phyloP scores from a whole-genome alignment of 2,113 vertebrate species.

The Nipponia nippon region DNA sequence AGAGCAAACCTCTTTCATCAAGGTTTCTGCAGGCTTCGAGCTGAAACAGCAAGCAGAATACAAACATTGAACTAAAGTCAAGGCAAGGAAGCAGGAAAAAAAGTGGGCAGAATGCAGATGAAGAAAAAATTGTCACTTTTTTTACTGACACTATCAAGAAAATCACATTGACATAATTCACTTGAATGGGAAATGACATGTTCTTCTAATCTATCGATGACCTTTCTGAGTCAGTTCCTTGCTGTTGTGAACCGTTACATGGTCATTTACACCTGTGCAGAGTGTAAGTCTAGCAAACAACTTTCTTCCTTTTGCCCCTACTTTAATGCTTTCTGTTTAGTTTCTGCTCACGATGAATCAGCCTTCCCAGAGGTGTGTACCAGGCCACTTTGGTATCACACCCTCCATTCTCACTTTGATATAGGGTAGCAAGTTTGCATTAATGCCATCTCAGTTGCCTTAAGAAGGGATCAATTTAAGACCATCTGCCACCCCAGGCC shows the following conservation, averaged over 20 bases:
- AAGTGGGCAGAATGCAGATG: not conserved
- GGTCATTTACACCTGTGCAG: not conserved
- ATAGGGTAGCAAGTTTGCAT: not conserved
- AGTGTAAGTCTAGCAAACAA: not conserved
- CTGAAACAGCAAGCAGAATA: constrained; percentile 28
- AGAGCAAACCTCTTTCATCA: constrained; percentile 8
- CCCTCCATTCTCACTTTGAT: not conserved
- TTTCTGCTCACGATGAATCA: not conserved
- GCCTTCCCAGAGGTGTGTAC: not conserved
- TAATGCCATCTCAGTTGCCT: not conserved
- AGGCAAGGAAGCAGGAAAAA: not conserved
- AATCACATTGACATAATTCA: not conserved
- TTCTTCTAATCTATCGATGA: not conserved
- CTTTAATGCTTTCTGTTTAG: accelerated
- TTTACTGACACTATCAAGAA: not conserved
- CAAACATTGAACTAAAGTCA: constrained; percentile 24
- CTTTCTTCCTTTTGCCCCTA: not conserved
- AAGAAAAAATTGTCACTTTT: not conserved
- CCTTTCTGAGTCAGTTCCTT: not conserved
- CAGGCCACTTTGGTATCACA: accelerated
- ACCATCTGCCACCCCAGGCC: not conserved
- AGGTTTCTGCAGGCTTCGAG: constrained; percentile 25
- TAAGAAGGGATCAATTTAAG: not conserved
- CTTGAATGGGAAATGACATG: not conserved
- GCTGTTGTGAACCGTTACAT: not conserved